phyloP scores from a whole-genome alignment of 64 coral and sea anemone species.

The Stichodactyla helianthus region DNA sequence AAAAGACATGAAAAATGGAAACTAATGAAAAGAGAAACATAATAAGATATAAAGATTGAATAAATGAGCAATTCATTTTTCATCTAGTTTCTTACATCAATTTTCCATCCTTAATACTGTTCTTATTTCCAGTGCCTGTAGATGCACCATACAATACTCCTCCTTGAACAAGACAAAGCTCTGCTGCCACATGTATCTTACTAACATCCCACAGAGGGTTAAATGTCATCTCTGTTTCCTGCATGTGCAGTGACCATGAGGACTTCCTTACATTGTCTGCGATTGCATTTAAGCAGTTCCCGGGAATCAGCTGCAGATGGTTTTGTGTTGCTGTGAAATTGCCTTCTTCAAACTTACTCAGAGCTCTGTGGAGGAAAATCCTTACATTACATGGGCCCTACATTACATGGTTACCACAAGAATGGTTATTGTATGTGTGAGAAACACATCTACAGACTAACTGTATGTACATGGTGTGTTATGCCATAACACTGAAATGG shows the following conservation, averaged over 20 bases:
- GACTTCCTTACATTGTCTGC: conserved; percentile 77
- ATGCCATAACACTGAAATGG: too few relatives aligned
- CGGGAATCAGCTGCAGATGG: conserved; percentile 75
- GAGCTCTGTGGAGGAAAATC: conserved; percentile 43
- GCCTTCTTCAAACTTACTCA: conserved; percentile 89
- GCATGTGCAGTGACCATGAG: conserved; percentile 43
- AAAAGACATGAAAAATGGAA: background rate
- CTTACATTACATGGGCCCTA: background rate
- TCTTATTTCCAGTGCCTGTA: conserved; percentile 11
- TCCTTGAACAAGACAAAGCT: conserved; percentile 83
- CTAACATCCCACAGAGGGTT: conserved; percentile 63
- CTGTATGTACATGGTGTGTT: too few relatives aligned
- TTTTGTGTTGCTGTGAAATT: conserved; percentile 70
- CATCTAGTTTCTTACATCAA: conserved; percentile 44
- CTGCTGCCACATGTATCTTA: conserved; percentile 64
- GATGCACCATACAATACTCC: conserved; percentile 65
- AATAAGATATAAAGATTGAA: too few relatives aligned
- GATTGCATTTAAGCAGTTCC: conserved; percentile 76
- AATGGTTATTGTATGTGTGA: too few relatives aligned
- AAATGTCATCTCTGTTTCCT: conserved; percentile 56
- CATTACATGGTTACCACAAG: too few relatives aligned
- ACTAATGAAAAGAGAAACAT: too few relatives aligned
- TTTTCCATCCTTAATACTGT: conserved; percentile 62
- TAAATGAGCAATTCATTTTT: too few relatives aligned
- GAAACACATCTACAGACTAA: too few relatives aligned